Percentiles rank a stretch among this genome's conserved stretches.
Conservation (phyloP, 2,113 vertebrate species). For the Sciurus niger region DNA sequence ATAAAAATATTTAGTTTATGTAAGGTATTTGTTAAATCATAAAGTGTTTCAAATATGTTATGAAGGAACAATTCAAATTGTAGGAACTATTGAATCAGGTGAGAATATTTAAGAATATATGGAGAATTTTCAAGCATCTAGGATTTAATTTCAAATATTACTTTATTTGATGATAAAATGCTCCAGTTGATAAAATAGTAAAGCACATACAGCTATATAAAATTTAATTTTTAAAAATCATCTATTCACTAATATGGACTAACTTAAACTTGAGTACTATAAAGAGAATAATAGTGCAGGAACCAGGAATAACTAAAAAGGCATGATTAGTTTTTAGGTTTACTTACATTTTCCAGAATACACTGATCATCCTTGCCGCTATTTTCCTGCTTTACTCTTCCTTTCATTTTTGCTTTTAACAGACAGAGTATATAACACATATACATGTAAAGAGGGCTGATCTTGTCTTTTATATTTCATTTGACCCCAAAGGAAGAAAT, state of each 20-base stretch:
- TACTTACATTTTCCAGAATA: conserved; percentile 27
- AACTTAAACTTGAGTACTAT: conserved; percentile 13
- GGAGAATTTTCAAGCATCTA: conserved; percentile 42
- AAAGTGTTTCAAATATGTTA: conserved; percentile 51
- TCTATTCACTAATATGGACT: neutral
- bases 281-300: neutral
- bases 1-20: conserved; percentile 41
- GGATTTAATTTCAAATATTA: conserved; percentile 58
- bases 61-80: conserved; percentile 41
- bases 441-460: neutral
- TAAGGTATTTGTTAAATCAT: conserved; percentile 16
- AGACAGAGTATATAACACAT: neutral
- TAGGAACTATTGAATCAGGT: conserved; percentile 43
- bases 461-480: conserved; percentile 53
- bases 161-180: conserved; percentile 23
- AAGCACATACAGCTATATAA: neutral
- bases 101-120: conserved; percentile 37
- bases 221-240: neutral
- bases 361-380: neutral
- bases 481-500: conserved; percentile 5
- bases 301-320: conserved; percentile 18
- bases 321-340: neutral
- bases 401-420: conserved; percentile 43
- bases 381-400: neutral
- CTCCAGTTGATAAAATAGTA: conserved; percentile 12